phyloP scores from a whole-genome alignment of 2,113 vertebrate species.

The Merops nubicus region DNA sequence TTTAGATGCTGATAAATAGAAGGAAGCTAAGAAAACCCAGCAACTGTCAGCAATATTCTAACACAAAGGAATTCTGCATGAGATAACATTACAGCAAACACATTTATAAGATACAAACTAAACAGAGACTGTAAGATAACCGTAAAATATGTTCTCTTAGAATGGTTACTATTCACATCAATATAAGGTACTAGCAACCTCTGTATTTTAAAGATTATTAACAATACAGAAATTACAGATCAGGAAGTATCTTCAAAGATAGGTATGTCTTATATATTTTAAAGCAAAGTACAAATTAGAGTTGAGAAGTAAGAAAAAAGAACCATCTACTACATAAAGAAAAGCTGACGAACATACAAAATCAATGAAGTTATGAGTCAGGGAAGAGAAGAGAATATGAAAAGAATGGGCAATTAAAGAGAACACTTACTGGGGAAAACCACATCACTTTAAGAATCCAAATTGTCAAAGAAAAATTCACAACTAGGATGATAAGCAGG shows the following conservation, averaged over 20 bases:
- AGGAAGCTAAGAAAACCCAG: neutral
- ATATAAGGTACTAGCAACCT: neutral
- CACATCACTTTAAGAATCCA: slow-evolving; percentile 98
- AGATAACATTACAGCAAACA: neutral
- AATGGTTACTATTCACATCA: neutral
- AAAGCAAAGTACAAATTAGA: neutral
- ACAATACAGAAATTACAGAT: neutral
- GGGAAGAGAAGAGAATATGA: neutral
- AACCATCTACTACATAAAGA: neutral
- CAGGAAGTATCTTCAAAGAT: neutral
- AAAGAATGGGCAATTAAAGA: neutral
- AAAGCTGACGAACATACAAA: neutral
- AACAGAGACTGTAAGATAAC: neutral
- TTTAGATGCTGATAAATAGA: neutral
- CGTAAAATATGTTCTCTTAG: neutral
- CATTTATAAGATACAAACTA: neutral
- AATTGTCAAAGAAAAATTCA: slow-evolving; percentile 94
- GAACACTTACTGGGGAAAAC: slow-evolving; percentile 90
- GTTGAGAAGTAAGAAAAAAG: neutral
- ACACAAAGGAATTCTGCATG: neutral
- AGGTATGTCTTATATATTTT: neutral
- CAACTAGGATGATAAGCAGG: slow-evolving; percentile 88
- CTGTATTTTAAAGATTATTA: neutral
- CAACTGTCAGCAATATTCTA: neutral
- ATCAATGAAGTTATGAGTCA: neutral